phyloP scores from a whole-genome alignment of 2,113 vertebrate genomes.

The Oxyura jamaicensis region DNA sequence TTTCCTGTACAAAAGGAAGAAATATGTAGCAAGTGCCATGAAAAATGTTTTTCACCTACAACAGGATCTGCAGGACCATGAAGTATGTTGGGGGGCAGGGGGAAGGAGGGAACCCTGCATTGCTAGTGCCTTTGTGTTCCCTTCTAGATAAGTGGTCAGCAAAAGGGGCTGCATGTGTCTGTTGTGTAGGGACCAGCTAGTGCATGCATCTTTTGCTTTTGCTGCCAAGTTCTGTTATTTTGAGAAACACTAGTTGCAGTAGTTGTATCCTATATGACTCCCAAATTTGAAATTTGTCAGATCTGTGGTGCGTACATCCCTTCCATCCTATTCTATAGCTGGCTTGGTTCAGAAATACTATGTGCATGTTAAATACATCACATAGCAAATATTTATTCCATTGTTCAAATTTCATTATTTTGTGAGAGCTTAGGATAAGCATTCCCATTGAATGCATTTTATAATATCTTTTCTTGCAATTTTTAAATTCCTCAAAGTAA shows the following conservation, averaged over 20 bases:
- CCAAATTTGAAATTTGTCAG: background rate
- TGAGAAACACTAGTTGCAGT: background rate
- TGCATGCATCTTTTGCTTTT: background rate
- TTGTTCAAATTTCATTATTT: background rate
- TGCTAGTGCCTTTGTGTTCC: background rate
- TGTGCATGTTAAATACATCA: background rate
- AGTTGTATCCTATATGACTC: background rate
- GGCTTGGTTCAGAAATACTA: background rate
- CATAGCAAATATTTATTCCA: background rate
- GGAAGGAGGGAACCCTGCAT: background rate
- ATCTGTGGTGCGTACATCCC: background rate
- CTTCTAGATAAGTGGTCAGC: background rate
- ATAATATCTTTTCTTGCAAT: background rate
- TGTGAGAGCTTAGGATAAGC: background rate
- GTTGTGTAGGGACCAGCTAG: background rate
- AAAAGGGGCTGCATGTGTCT: background rate
- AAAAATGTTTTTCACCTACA: conserved; percentile 80
- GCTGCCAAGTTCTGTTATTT: background rate
- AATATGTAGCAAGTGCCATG: conserved; percentile 75
- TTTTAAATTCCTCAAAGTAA: background rate
- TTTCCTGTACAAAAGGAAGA: conserved; percentile 82
- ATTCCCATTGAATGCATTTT: background rate
- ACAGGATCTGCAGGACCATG: conserved; percentile 65
- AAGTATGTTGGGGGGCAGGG: conserved; percentile 63
- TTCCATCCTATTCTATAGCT: background rate